These are phyloP conservation scores for Bellardia pandia DNA, from an alignment of 2,888 invertebrate genomes.

Conservation along the genomic window DNA sequence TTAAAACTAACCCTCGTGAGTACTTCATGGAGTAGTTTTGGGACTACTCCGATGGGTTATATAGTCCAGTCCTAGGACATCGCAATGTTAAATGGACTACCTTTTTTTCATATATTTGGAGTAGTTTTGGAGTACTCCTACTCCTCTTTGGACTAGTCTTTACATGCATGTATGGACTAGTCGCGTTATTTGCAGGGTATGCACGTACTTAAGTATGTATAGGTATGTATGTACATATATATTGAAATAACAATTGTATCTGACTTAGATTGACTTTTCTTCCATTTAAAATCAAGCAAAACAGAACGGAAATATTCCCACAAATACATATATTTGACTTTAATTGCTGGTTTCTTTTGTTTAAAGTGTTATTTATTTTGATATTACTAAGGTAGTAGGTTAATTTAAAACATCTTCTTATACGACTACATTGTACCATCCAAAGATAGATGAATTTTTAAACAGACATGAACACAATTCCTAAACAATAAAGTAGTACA, in stretches of 20 bases:
- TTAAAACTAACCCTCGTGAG: too few species aligned
- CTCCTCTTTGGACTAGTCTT: too few species aligned
- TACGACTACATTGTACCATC: background rate
- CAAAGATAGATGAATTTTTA: background rate
- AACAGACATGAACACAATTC: background rate
- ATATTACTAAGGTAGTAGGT: conserved; percentile 43
- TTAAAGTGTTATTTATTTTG: conserved; percentile 38
- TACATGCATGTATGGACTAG: too few species aligned
- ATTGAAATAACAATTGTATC: conserved; percentile 39
- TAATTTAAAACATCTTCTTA: conserved; percentile 21
- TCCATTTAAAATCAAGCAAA: background rate
- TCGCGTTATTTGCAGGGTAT: too few species aligned
- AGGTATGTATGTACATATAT: background rate
- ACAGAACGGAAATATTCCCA: conserved; percentile 59
- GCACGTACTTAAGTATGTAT: too few species aligned
- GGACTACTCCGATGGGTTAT: too few species aligned
- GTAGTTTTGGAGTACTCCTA: too few species aligned
- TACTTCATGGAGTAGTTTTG: too few species aligned
- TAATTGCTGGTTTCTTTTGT: conserved; percentile 23
- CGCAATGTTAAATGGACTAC: too few species aligned
- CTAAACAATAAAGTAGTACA: too few species aligned
- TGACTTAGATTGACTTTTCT: conserved; percentile 15
- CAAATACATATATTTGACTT: conserved; percentile 57
- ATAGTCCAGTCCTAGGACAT: too few species aligned
- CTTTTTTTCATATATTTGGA: too few species aligned